Evolutionary conservation across 2,888 invertebrate species (phyloP).

Genomic region (Hermaeophaga mercurialis): DNA sequence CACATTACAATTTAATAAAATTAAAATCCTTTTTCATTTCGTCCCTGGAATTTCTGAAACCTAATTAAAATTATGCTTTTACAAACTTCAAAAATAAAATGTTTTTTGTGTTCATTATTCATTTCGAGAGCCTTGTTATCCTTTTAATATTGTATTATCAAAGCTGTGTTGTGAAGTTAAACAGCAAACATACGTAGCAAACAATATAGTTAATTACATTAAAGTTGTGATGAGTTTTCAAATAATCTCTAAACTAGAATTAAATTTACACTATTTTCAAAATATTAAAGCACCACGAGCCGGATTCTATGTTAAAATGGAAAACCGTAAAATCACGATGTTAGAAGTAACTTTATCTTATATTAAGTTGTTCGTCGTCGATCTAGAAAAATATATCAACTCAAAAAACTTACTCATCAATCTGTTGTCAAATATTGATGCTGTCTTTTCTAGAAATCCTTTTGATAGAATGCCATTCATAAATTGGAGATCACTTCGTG

Average conservation of each 20-base stretch:
- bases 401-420: too few species aligned
- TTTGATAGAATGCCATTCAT: conserved; percentile 46
- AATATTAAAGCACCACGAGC: too few species aligned
- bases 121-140: neutral
- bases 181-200: neutral
- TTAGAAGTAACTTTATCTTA: too few species aligned
- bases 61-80: neutral
- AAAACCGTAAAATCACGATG: too few species aligned
- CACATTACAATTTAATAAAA: too few species aligned
- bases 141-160: neutral
- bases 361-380: too few species aligned
- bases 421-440: conserved; percentile 30
- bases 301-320: too few species aligned
- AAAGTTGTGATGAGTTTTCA: neutral
- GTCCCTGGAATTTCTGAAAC: neutral
- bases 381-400: too few species aligned
- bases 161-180: neutral
- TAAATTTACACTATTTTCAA: neutral
- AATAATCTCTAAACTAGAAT: neutral
- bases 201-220: neutral
- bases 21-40: too few species aligned
- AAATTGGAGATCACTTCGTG: conserved; percentile 48
- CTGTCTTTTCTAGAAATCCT: conserved; percentile 27
- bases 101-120: neutral
- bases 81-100: neutral